These are phyloP conservation scores for Indicator maculatus DNA, from an alignment of 2,113 vertebrate genomes.

Conservation along the genomic window DNA sequence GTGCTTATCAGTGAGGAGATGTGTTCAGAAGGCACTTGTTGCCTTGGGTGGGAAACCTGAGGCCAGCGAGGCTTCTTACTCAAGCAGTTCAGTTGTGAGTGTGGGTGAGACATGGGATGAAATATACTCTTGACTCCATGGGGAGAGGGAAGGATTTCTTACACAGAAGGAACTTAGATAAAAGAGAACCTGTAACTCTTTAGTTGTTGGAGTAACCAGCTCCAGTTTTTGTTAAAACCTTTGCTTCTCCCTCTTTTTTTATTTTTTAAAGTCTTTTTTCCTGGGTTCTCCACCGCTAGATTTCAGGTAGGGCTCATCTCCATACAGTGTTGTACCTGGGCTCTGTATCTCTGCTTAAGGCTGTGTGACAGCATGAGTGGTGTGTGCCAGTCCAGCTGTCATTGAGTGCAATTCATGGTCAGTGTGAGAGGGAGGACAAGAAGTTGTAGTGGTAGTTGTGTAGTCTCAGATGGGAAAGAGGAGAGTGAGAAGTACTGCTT, in stretches of 20 bases:
- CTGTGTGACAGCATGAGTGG: not conserved
- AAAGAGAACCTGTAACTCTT: not conserved
- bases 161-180: not conserved
- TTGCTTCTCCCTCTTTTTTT: accelerated
- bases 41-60: not conserved
- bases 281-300: not conserved
- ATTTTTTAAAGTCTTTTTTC: not conserved
- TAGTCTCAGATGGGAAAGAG: not conserved
- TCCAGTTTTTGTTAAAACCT: not conserved
- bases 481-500: not conserved
- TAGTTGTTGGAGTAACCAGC: not conserved
- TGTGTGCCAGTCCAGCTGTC: not conserved
- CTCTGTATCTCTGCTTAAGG: not conserved
- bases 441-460: not conserved
- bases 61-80: not conserved
- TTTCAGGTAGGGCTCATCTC: not conserved
- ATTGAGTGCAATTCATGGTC: not conserved
- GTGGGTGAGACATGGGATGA: not conserved
- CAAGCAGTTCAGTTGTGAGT: not conserved
- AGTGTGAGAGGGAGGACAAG: not conserved
- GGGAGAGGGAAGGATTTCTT: not conserved
- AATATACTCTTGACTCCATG: slow-evolving; percentile 27
- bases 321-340: not conserved
- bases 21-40: not conserved
- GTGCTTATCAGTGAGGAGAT: not conserved